Conservation (phyloP, 2,797 vertebrate genomes). For the Gymnoscopelus braueri region DNA sequence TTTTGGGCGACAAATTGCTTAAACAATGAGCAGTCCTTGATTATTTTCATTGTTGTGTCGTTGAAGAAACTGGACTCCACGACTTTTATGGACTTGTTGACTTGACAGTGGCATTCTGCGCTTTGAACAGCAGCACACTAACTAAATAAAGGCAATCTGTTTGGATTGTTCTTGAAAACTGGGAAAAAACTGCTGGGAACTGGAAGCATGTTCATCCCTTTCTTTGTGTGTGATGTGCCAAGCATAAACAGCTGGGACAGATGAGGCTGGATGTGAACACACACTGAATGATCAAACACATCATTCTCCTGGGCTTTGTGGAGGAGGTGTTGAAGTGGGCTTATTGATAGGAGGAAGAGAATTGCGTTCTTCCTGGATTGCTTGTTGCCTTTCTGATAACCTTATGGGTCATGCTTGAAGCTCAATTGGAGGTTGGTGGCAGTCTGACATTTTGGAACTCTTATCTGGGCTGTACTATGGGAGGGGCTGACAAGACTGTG, state of each 20-base stretch:
- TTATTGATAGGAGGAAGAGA: no score
- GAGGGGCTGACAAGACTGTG: no score
- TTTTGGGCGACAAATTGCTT: no score
- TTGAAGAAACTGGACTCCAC: not conserved
- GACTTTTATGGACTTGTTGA: not conserved
- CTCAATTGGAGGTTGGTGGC: no score
- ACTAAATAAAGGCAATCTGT: slow-evolving; percentile 45
- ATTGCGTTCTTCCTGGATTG: no score
- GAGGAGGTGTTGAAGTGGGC: no score
- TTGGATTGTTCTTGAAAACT: slow-evolving; percentile 18
- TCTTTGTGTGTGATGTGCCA: slow-evolving; percentile 48
- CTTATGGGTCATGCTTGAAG: no score
- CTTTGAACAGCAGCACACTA: slow-evolving; percentile 6
- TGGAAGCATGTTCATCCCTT: slow-evolving; percentile 44
- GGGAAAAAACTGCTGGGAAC: slow-evolving; percentile 2
- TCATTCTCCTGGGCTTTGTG: no score
- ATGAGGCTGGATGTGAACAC: slow-evolving; percentile 30
- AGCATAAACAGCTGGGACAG: slow-evolving; percentile 34
- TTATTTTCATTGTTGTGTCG: slow-evolving; percentile 26
- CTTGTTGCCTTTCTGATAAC: no score
- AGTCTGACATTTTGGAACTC: no score
- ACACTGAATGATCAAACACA: slow-evolving; percentile 36
- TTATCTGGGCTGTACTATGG: no score
- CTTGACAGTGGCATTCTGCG: not conserved
- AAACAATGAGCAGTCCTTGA: not conserved